Percentiles rank a stretch among this genome's conserved stretches.
phyloP scores from a whole-genome alignment of 1,140 invertebrate genomes.

The Cherax quadricarinatus region DNA sequence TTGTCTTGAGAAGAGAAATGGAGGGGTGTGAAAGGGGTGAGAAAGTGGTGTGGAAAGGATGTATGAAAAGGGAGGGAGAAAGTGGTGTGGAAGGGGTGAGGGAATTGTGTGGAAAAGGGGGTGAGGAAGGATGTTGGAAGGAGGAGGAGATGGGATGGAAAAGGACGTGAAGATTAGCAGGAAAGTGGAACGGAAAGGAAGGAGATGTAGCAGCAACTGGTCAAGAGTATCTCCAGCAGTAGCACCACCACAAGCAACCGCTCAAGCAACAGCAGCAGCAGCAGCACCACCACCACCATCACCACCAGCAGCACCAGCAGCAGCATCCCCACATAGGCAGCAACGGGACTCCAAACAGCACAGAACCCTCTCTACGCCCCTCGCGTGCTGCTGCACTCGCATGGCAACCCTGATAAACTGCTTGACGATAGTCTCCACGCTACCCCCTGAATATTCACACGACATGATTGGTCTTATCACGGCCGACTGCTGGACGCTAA shows the following conservation, averaged over 20 bases:
- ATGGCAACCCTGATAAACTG: slow-evolving; percentile 64
- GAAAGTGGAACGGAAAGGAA: background rate
- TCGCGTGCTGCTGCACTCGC: slow-evolving; percentile 59
- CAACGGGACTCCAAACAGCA: too few species aligned
- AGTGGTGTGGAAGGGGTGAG: slow-evolving; percentile 7
- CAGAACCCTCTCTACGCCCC: background rate
- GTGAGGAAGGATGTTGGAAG: background rate
- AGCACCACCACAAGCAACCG: background rate
- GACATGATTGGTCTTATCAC: slow-evolving; percentile 68
- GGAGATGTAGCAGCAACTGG: background rate
- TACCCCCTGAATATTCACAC: slow-evolving; percentile 66
- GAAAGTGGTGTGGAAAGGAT: too few species aligned
- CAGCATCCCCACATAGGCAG: background rate
- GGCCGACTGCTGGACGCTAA: slow-evolving; percentile 61
- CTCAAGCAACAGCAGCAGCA: background rate
- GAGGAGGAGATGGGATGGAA: background rate
- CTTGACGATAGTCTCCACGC: slow-evolving; percentile 55
- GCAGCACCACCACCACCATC: background rate
- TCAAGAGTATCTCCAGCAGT: background rate
- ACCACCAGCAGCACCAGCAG: background rate
- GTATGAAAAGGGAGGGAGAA: background rate
- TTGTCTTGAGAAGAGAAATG: too few species aligned
- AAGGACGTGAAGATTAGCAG: background rate
- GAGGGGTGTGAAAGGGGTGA: too few species aligned
- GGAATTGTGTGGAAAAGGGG: background rate